Base-by-base conservation (phyloP, 2,888 invertebrate genomes). In the Sphaeridia pumilis region DNA sequence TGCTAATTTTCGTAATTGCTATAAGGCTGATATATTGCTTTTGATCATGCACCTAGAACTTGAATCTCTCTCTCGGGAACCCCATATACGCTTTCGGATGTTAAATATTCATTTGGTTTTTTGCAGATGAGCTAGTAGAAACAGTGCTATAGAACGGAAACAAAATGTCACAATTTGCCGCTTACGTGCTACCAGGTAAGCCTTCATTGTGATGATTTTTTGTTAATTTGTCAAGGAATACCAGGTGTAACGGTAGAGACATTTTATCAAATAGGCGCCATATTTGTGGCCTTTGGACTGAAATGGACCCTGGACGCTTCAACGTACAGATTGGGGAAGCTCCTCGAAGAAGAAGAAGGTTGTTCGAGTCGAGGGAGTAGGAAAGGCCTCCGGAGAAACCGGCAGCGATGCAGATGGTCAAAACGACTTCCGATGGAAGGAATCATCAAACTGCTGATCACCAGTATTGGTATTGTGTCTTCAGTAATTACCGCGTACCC, bases 291-390 rank as follows among this genome's bases (percentile, higher is more conserved):
- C 5, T 66, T 65, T 43, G 66, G 65, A 27, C 41, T 65, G 10
- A 65, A 65, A 46, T 65, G 65, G 66, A 59, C 65, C 1, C 41
- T 62, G 28, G 61, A 64, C 34, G 61, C 59, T 5, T 57, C 64
- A 12, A 56, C 58, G 20, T 60, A 56, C 46, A 56, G 54, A 5
- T 14, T 45, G 21, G 45, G 43, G 26, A 54, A 49, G 24, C 20
- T 35, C 31, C n/a, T 48, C n/a, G 34, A 38, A 26, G 49, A 44
- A 3, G 38, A 20, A 7, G 38, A 55, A 50, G 20, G 51, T 48
- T 34, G 57, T 48, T 46, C 45, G n/a, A 21, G 35, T 31, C 17
- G 21, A 22, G 36, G 38, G 22, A 20, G 10, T 5, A 36, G 48
- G 38, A 53, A 53, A 20, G 31, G 21, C 17, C 36, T 26, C 28